Evolutionary conservation across 2,888 invertebrate species (phyloP), one percentile per base, ranked within the genome.

Genomic region (Dyspetes luteomarginatus): DNA sequence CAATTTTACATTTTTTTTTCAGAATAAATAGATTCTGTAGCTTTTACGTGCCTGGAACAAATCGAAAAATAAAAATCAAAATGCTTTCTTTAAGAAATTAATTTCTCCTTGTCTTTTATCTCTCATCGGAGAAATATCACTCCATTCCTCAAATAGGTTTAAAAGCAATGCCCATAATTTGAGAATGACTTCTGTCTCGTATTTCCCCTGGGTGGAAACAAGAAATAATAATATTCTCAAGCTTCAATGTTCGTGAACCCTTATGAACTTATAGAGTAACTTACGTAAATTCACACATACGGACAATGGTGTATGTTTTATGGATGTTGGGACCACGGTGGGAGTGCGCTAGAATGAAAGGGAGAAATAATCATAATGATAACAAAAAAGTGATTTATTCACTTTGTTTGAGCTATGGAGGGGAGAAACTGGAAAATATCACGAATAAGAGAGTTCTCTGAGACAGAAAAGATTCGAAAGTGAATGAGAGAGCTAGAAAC

Each of bases 401-500:
- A 30, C 24, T 36, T 22, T 17, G 30, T 9, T 45, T 2, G 12
- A 9, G 22, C 36, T 45, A 48, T 3, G 43, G 62, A 45, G 41
- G 43, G 9, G 19, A 43, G 43, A n/a, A 4, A 43, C 43, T 36
- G 43, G 52, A 62, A 73, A 67, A 65, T n/a, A 69, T 45, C 5
- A 30, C 45, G 55, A 60, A 17, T 9, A 26, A 22, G 43, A 28
- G 65, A 26, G 26, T 50, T 71, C 50, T n/a, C n/a, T 28, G 43
- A 52, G 50, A 15, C 52, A 24, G 17, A 4, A 60, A 55, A 65
- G 22, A 56, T 65, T 43, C 56, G 41, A 77, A 76, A 69, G 71
- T 77, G 73, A 69, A 76, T 68, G 78, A 73, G 48, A 79, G 65
- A 73, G 58, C 52, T 60, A 74, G 36, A 48, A 22, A 48, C 26